A percentile compares a stretch with the other conserved stretches of the same genome.
Evolutionary conservation across 1,140 invertebrate species (phyloP).

Genomic region (Diuraphis noxia): DNA sequence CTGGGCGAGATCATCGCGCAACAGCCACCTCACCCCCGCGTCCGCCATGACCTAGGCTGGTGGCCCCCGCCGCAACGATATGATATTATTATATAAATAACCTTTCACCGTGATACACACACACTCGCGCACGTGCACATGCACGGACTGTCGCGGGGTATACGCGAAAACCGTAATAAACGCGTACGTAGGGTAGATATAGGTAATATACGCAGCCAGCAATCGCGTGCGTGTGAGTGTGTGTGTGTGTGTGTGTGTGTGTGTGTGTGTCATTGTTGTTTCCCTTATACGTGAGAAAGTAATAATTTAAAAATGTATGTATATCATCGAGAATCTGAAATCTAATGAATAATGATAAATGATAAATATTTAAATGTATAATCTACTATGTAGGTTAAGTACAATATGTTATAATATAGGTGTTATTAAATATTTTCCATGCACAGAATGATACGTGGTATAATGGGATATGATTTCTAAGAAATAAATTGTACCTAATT

Average conservation of each 20-base stretch:
- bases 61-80: neutral
- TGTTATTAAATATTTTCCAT: neutral
- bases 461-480: neutral
- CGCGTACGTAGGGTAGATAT: neutral
- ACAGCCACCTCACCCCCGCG: conserved; percentile 33
- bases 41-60: neutral
- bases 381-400: too few species aligned
- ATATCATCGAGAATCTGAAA: neutral
- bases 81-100: conserved; percentile 52
- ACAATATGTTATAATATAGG: neutral
- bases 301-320: neutral
- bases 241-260: neutral
- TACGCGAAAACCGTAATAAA: conserved; percentile 29
- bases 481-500: neutral
- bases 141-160: conserved; percentile 2
- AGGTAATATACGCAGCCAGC: neutral
- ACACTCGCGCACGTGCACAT: neutral
- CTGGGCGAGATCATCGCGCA: conserved; percentile 53
- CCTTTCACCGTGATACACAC: conserved; percentile 48
- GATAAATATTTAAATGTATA: neutral
- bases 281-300: neutral
- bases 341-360: neutral
- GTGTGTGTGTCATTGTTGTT: neutral
- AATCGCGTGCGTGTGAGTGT: neutral
- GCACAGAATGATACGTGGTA: neutral